Evolutionary conservation across 1,140 invertebrate genomes (phyloP), one percentile per base, ranked within the genome.

Genomic region (Drosophila persimilis): DNA sequence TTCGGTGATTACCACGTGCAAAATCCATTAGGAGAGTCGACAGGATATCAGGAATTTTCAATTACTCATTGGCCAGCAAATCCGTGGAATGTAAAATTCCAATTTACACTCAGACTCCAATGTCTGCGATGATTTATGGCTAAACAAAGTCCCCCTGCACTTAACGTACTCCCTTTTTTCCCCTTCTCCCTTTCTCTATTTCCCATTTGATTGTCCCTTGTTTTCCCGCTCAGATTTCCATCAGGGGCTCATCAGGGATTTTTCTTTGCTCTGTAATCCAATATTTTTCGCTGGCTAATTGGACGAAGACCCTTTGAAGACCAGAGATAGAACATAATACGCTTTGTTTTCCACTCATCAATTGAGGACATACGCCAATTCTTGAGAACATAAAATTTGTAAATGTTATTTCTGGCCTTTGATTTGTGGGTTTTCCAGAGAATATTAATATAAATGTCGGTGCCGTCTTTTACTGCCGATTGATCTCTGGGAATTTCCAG

Each of bases 281-380:
- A 79, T 65, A 64, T 56, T 54, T 77, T 74, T 58, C 64, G 54
- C 22, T 6, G 41, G 48, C 46, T 75, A 79, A 80, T 80, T 74
- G 56, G 64, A 13, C 35, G 13, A 39, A 13, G 35, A 39, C 11
- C 11, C 35, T 39, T 4, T 3, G 11, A 39, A 11, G 35, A 39
- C 13, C 3, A 39, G 35, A 39, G 35, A 13, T 3, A 11, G 20
- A 20, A 20, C 20, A 20, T 20, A 39, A 39, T 5, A 39, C 1
- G 9, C 11, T 11, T 11, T 39, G 35, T 39, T 31, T 31, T 26
- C 29, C 11, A 13, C 11, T 5, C 35, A 39, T 39, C 35, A 39
- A 39, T 13, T 39, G 11, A 3, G 31, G 3, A 39, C 35, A 26
- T 6, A 5, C 24, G 24, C 35, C 11, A 35, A 3, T 11, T 35